Conservation (phyloP, 2,797 vertebrate species). For the Pipistrellus pygmaeus region DNA sequence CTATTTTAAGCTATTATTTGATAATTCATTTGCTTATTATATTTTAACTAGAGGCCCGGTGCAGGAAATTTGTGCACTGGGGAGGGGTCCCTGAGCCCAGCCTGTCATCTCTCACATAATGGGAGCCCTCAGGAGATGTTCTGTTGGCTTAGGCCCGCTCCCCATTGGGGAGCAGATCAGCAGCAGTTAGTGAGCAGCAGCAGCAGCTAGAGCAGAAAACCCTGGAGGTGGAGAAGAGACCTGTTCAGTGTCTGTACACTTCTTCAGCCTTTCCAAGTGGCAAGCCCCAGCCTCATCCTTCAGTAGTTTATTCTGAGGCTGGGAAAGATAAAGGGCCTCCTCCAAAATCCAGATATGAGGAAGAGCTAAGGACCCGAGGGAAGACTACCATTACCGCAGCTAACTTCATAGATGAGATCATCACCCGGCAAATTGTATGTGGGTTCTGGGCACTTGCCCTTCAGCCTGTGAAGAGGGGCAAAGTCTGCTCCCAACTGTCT, state of each 20-base stretch:
- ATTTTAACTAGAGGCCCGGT: background rate
- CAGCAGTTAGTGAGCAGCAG: constrained; percentile 90
- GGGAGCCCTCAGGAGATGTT: too few species aligned
- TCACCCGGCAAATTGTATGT: constrained; percentile 95
- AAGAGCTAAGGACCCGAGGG: constrained; percentile 97
- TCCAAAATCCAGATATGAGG: constrained; percentile 97
- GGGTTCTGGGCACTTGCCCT: too few species aligned
- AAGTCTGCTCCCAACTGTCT: too few species aligned
- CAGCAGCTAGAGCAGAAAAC: constrained; percentile 90
- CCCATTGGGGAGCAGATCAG: constrained; percentile 85
- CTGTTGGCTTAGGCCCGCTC: too few species aligned
- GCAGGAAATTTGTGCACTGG: too few species aligned
- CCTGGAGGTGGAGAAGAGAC: constrained; percentile 93
- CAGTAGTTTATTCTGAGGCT: constrained; percentile 91
- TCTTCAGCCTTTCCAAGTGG: constrained; percentile 92
- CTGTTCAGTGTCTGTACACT: constrained; percentile 93
- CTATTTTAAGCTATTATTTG: background rate
- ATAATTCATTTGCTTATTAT: background rate
- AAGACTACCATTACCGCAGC: constrained; percentile 99
- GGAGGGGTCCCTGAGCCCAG: too few species aligned
- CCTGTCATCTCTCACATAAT: too few species aligned
- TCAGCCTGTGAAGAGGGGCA: too few species aligned
- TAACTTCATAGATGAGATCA: constrained; percentile 99
- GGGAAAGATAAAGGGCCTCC: constrained; percentile 95
- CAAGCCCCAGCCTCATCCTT: constrained; percentile 91